Conservation (phyloP, 2,797 vertebrate species). For the Diplodus sargus region DNA sequence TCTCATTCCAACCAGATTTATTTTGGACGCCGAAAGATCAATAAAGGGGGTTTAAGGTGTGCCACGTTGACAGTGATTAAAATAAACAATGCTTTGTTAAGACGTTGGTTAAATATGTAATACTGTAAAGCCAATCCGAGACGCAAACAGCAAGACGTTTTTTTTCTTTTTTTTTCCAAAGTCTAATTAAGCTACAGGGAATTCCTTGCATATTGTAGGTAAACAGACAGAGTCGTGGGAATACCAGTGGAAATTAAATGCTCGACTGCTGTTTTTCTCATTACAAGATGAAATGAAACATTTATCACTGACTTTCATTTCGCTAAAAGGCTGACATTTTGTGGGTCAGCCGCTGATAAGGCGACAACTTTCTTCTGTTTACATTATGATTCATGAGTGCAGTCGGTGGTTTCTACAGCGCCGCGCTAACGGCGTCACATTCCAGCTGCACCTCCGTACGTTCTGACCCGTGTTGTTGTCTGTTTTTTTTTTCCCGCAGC, state of each 20-base stretch:
- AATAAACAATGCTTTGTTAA: constrained; percentile 84
- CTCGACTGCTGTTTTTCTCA: constrained; percentile 83
- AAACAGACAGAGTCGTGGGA: constrained; percentile 85
- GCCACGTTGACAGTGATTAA: constrained; percentile 78
- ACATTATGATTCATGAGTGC: constrained; percentile 63
- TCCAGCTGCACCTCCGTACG: constrained; percentile 22
- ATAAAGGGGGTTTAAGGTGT: constrained; percentile 56
- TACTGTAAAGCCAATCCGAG: constrained; percentile 79
- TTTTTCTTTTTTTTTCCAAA: constrained; percentile 67
- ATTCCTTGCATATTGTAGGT: constrained; percentile 87
- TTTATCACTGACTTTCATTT: constrained; percentile 84
- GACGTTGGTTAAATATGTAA: constrained; percentile 86
- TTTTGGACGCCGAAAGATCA: constrained; percentile 66
- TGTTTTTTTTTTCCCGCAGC: constrained; percentile 79
- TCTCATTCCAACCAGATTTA: constrained; percentile 68
- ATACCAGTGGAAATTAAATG: constrained; percentile 85
- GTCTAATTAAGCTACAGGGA: constrained; percentile 90
- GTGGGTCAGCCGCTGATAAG: constrained; percentile 79
- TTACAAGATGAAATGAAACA: constrained; percentile 86
- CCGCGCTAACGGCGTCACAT: constrained; percentile 15
- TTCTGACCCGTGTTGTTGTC: constrained; percentile 49
- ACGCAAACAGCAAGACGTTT: constrained; percentile 77
- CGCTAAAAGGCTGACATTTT: constrained; percentile 80
- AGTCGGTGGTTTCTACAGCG: constrained; percentile 24
- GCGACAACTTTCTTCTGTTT: constrained; percentile 70